Base-by-base conservation (phyloP, 2,113 vertebrate species). In the Cyanoliseus patagonus region DNA sequence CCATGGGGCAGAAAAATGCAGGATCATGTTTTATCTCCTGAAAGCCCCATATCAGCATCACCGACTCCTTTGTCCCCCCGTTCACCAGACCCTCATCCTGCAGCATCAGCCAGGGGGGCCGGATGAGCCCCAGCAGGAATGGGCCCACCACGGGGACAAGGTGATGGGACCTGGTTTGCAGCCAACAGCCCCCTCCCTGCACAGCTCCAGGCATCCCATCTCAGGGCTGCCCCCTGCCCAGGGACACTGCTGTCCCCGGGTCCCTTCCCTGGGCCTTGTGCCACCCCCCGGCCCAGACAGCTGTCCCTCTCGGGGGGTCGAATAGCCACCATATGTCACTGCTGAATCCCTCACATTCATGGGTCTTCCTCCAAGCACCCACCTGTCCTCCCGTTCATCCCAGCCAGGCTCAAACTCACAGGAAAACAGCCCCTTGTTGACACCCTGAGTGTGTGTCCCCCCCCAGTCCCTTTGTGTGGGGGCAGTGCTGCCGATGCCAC, bases 311-410 rank as follows among this genome's bases (percentile, higher is more conserved):
- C 0, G 0, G 49, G 52, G 92, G 77, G 89, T 84, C 59, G 13
- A 77, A 72, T 77, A 74, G 86, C 66, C 49, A 4, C 86, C 92
- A 95, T 75, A 55, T 95, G 95, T 88, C 44, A 1, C 31, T 59
- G 69, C 86, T 81, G 92, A 96, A 93, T 95, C 95, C 73, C 49
- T 82, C 2, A 14, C 74, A 97, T 96, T 94, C 91, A 86, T 53
- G 85, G 68, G 57, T 64, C 83, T 95, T 92, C 92, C 86, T 94
- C 91, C 68, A 51, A 90, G 47, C 15, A 20, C 37, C 88, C 97
- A 97, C 86, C 95, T 97, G 97, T 97, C 89, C 76, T 33, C 61
- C 68, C 15, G 41, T 67, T 90, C 7, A 0, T 49, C 64, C 11
- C 24, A 11, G 17, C 64, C 81, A 42, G 72, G 30, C 59, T 70